Base-by-base conservation (phyloP, 2,113 vertebrate species). In the Triplophysa tibetana region DNA sequence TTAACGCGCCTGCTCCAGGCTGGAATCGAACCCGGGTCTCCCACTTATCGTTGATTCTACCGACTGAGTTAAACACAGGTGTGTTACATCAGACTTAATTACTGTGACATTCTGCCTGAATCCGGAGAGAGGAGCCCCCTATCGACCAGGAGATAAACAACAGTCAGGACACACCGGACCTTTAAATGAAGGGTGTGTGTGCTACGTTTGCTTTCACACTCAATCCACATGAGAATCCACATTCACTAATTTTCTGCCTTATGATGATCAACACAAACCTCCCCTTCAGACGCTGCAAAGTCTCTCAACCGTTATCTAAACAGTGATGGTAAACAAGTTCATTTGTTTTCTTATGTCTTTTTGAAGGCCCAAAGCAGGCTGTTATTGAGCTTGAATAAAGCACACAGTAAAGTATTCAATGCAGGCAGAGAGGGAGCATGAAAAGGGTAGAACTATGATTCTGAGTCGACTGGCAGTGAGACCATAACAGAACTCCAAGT, bases 321-420 rank as follows among this genome's bases (percentile, higher is more conserved):
- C 60, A 19, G 21, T 16, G 24, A 79, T 8, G n/a, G 41, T 12
- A 45, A 62, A 75, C 38, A 75, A 62, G n/a, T 75, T 48, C 26
- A 75, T 48, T 48, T 63, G 72, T 75, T 75, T 52, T 73, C 54
- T 73, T 60, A 60, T 58, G 52, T 72, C 52, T 61, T 29, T 61
- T 75, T 23, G 10, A 19, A 48, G 21, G 19, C 38, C 23, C 9
- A 75, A 26, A 75, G 14, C 11, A 48, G 72, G 38, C n/a, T 75
- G 45, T 45, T 75, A 75, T 48, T 48, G 72, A 75, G 58, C 58
- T 63, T 63, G 80, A 81, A 80, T 24, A 54, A 45, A 74, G 82
- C 81, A 52, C 26, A 61, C 72, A 67, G 50, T 73, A 7, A 29
- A 24, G 33, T 63, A 24, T 63, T 75, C 72, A 26, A 9, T 48